Base-by-base conservation (phyloP, 2,888 invertebrate genomes). In the Dysmachus trigonus region DNA sequence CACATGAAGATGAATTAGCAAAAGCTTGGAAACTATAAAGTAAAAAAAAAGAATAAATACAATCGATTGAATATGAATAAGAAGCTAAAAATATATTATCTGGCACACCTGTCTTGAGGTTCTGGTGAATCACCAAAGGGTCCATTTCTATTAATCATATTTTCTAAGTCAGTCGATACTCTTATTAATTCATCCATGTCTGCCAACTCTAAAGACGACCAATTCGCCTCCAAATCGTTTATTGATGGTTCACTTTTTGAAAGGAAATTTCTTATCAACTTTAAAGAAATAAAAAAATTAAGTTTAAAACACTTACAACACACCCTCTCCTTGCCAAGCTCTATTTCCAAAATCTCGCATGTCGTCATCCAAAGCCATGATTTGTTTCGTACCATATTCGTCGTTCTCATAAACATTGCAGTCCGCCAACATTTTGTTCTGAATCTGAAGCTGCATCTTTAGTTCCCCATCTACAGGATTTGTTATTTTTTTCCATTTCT, bases 401-500 rank as follows among this genome's bases (percentile, higher is more conserved):
- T 62, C 62, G 5, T 27, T 27, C 83, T 91, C 90, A 85, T 91
- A 90, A n/a, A 91, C 91, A 89, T 92, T 91, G 85, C 91, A 91
- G 87, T 91, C 90, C 53, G 92, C 92, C 88, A 92, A 88, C 87
- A 91, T 89, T 87, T 91, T 90, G 22, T 86, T 90, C 88, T 92
- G 92, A 86, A 89, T 89, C 77, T 89, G 89, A 81, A 91, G 89
- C 73, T 91, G 90, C 86, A 90, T 88, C 2, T 90, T 89, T 30
- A 92, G 90, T 83, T 92, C 91, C 81, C 92, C 92, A 41, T 90
- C 89, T 82, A 90, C 90, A 74, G 89, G 88, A 88, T 91, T 89
- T 76, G 90, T 90, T 87, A 92, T 89, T 86, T 93, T 91, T 85
- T 91, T 90, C 91, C 93, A 92, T 84, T 93, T 91, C 87, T 93